Evolutionary conservation across 1,140 invertebrate species (phyloP).

Genomic region (Papilio xuthus): DNA sequence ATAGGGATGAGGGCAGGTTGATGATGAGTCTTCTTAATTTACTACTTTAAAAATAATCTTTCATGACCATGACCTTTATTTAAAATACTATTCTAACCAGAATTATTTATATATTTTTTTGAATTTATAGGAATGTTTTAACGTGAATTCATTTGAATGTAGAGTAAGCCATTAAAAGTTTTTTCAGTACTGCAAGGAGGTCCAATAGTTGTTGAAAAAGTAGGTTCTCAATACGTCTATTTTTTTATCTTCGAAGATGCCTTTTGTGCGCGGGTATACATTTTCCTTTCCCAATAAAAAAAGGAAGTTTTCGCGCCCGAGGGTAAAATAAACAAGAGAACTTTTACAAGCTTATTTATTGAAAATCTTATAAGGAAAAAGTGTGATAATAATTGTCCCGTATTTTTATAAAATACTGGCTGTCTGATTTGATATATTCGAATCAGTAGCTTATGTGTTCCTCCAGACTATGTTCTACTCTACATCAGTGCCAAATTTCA

Average conservation of each 20-base stretch:
- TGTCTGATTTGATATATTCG: too few species aligned
- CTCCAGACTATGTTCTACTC: too few species aligned
- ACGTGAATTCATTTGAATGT: neutral
- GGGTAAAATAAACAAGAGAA: conserved; percentile 11
- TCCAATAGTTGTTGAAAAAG: neutral
- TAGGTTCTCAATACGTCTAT: neutral
- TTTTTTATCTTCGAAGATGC: neutral
- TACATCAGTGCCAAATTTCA: too few species aligned
- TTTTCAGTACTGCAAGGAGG: neutral
- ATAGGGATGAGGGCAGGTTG: too few species aligned
- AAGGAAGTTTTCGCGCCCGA: conserved; percentile 7
- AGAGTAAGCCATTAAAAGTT: neutral
- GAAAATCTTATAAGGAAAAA: conserved; percentile 9
- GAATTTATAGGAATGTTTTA: too few species aligned
- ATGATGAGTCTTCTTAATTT: too few species aligned
- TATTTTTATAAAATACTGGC: neutral
- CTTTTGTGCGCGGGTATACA: neutral
- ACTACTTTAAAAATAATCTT: too few species aligned
- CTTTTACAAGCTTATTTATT: conserved; percentile 5
- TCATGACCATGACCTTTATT: too few species aligned
- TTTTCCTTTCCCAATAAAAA: neutral
- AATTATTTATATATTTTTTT: too few species aligned
- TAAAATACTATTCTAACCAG: too few species aligned
- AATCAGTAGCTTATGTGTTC: too few species aligned
- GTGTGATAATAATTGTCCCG: neutral